These are phyloP conservation scores for Neria commutata DNA, from an alignment of 2,888 invertebrate genomes.

Conservation along the genomic window DNA sequence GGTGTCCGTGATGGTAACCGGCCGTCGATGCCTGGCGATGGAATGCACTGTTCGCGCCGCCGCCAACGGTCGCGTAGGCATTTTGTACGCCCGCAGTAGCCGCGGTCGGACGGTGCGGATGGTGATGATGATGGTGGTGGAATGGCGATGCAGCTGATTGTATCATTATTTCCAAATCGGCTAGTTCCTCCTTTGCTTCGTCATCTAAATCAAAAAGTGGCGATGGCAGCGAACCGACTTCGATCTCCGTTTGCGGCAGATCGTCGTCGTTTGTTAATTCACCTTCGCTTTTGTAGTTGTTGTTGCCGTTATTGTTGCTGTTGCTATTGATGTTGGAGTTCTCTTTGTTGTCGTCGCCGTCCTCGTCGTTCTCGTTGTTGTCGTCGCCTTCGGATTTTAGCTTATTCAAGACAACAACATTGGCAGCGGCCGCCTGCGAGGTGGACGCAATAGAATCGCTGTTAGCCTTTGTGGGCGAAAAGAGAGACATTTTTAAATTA, in stretches of 20 bases:
- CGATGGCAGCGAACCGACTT: constrained; percentile 52
- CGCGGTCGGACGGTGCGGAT: constrained; percentile 25
- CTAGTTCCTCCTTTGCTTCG: constrained; percentile 59
- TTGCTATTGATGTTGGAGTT: constrained; percentile 7
- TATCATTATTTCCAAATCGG: constrained; percentile 58
- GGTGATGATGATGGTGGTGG: constrained; percentile 46
- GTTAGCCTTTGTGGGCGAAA: constrained; percentile 7
- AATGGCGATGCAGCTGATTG: constrained; percentile 59
- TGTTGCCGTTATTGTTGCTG: background rate
- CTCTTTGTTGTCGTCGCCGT: constrained; percentile 22
- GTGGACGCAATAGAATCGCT: constrained; percentile 51
- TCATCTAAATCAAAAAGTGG: constrained; percentile 61
- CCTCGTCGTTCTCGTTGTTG: constrained; percentile 12
- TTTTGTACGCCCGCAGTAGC: constrained; percentile 38
- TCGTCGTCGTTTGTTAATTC: constrained; percentile 39
- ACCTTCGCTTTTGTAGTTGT: background rate
- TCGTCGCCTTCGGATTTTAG: constrained; percentile 28
- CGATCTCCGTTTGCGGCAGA: constrained; percentile 41
- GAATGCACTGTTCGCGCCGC: constrained; percentile 56
- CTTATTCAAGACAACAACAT: constrained; percentile 3
- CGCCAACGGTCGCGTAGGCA: constrained; percentile 52
- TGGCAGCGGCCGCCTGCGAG: constrained; percentile 49
- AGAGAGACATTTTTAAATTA: too few relatives aligned
- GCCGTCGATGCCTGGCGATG: constrained; percentile 50
- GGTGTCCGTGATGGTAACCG: constrained; percentile 57